Base-by-base conservation (phyloP, 1,140 invertebrate species). In the Leptinotarsa defecta region DNA sequence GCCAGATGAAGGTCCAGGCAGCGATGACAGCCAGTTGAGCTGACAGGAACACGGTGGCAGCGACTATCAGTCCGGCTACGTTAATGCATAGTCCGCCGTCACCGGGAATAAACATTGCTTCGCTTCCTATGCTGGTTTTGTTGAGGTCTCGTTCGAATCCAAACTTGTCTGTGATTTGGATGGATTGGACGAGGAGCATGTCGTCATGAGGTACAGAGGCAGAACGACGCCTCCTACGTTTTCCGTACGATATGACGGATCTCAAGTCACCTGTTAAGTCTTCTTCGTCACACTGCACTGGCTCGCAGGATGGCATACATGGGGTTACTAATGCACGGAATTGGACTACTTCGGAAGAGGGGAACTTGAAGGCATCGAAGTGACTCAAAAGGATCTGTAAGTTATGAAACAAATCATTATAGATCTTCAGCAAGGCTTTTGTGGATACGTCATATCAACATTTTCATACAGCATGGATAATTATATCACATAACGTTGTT, bases 341-440 rank as follows among this genome's bases (percentile, higher is more conserved):
- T 86, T 98, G 95, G 0, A 98, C 96, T 13, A 97, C 92, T 84
- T 97, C 95, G 0, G 95, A 96, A 17, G 95, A 95, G 1, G 96
- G 96, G 88, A 98, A 98, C 85, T 97, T 97, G 90, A 98, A 98
- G 13, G 96, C 96, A 84, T 98, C 96, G 86, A 98, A 97, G 84
- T 95, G 93, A 8, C 95, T 95, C n/a, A 96, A 86, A 8, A 98
- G 87, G 69, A 94, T 92, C 90, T 95, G 90, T 34, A 89, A 88
- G 15, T 64, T 1, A 57, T 3, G 4, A 34, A 43, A 11, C 1
- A 43, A 34, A 43, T 43, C 8, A 43, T 11, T 43, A 8, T 43
- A 43, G 8, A 43, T 3, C 8, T 11, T 43, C 8, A 43, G 34
- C 8, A 11, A 43, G 2, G 8, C 34, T 34, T 34, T 8, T 34